A percentile compares a stretch with the other conserved stretches of the same genome.
Evolutionary conservation across 2,797 vertebrate genomes (phyloP).

Genomic region (Dermochelys coriacea): DNA sequence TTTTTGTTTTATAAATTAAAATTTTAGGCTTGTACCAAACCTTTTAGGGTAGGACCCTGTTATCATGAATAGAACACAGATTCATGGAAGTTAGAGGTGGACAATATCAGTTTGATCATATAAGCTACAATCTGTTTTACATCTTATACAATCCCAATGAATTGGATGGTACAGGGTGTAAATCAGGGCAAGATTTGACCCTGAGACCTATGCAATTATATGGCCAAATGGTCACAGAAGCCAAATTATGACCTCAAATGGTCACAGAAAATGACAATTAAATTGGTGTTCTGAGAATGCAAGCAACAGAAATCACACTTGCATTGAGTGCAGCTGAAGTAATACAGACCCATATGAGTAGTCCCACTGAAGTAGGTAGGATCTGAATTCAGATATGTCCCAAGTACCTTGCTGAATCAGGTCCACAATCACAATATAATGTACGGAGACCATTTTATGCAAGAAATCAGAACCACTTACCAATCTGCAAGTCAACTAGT

Average conservation of each 20-base stretch:
- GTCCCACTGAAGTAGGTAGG: not conserved
- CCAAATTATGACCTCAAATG: not conserved
- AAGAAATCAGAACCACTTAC: constrained; percentile 50
- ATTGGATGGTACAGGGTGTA: not conserved
- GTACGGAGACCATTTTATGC: not conserved
- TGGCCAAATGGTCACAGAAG: not conserved
- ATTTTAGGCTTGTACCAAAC: not conserved
- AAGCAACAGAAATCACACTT: not conserved
- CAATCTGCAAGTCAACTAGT: not conserved
- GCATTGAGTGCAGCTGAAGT: not conserved
- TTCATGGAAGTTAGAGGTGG: not conserved
- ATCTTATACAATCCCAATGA: not conserved
- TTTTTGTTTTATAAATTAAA: not conserved
- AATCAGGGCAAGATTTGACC: no score
- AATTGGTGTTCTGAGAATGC: not conserved
- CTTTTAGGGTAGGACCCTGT: not conserved
- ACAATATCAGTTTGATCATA: not conserved
- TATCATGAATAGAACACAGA: not conserved
- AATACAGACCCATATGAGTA: not conserved
- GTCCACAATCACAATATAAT: not conserved
- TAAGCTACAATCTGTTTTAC: not conserved
- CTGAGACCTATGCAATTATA: not conserved
- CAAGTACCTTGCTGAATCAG: not conserved
- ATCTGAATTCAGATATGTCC: not conserved
- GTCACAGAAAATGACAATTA: not conserved